Conservation (phyloP, 2,797 vertebrate genomes). For the Halcyon smyrnensis region DNA sequence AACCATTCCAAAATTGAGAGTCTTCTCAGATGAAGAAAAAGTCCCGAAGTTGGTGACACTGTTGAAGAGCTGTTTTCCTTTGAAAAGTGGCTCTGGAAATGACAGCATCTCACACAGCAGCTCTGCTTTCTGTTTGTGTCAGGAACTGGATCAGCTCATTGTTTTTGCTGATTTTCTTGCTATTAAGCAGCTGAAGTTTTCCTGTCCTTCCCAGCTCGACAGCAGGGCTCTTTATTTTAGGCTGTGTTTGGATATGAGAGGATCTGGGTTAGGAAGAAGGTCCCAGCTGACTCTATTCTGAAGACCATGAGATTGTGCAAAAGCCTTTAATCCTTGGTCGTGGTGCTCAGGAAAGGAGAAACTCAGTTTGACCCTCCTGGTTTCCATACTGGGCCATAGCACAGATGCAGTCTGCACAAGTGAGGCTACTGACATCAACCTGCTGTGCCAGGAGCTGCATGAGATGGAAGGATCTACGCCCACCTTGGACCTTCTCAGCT, state of each 20-base stretch:
- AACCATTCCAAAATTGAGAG: neutral
- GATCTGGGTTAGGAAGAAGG: neutral
- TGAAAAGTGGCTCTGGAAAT: neutral
- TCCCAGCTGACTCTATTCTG: neutral
- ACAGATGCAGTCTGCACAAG: neutral
- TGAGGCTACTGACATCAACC: neutral
- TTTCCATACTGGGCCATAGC: neutral
- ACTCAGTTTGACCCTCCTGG: rapidly evolving
- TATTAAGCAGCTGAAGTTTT: neutral
- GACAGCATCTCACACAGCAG: neutral
- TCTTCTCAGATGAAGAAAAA: neutral
- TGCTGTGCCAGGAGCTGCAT: neutral
- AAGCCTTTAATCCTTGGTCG: neutral
- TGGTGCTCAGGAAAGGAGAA: neutral
- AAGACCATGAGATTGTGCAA: neutral
- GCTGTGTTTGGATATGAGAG: neutral
- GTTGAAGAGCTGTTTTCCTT: neutral
- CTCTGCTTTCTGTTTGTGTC: neutral
- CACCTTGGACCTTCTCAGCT: neutral
- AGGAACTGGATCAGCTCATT: neutral
- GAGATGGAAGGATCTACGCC: neutral
- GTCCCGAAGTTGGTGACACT: neutral
- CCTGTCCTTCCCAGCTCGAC: no score
- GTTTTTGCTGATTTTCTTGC: neutral
- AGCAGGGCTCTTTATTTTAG: neutral